Evolutionary conservation across 2,888 invertebrate genomes (phyloP).

Genomic region (Eupelmus urozonus): DNA sequence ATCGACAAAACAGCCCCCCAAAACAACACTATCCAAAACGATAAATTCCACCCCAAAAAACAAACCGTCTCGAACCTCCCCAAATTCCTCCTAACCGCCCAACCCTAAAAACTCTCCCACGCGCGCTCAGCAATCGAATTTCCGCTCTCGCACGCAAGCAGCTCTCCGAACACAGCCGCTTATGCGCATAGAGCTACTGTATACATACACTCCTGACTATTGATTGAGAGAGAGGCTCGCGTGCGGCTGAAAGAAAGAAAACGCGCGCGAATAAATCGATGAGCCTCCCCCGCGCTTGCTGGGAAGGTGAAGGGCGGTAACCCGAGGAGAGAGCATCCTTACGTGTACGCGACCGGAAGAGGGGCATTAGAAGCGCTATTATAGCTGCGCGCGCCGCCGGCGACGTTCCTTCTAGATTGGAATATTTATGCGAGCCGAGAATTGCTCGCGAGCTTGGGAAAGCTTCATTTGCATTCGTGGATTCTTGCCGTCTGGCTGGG

Average conservation of each 20-base stretch:
- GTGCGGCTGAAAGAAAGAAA: not conserved
- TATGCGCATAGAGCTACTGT: too few relatives aligned
- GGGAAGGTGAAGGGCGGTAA: slow-evolving; percentile 50
- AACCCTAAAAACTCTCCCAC: not conserved
- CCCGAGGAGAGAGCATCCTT: not conserved
- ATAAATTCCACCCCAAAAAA: not conserved
- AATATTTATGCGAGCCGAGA: not conserved
- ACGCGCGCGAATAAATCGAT: slow-evolving; percentile 30
- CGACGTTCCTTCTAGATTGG: not conserved
- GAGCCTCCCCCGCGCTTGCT: slow-evolving; percentile 6
- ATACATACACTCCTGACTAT: slow-evolving; percentile 6
- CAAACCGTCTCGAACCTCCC: not conserved
- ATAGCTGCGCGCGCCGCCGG: not conserved
- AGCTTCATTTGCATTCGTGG: not conserved
- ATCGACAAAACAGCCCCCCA: not conserved
- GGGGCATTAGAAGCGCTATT: not conserved
- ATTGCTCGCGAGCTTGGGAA: not conserved
- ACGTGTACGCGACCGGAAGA: not conserved
- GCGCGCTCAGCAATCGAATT: not conserved
- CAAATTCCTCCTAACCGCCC: not conserved
- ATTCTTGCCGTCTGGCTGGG: too few relatives aligned
- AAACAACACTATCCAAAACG: not conserved
- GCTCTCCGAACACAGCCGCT: too few relatives aligned
- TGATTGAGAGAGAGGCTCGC: slow-evolving; percentile 3
- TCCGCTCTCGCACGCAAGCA: too few relatives aligned